phyloP scores from a whole-genome alignment of 2,888 invertebrate species.

The Choristoneura rosaceana region DNA sequence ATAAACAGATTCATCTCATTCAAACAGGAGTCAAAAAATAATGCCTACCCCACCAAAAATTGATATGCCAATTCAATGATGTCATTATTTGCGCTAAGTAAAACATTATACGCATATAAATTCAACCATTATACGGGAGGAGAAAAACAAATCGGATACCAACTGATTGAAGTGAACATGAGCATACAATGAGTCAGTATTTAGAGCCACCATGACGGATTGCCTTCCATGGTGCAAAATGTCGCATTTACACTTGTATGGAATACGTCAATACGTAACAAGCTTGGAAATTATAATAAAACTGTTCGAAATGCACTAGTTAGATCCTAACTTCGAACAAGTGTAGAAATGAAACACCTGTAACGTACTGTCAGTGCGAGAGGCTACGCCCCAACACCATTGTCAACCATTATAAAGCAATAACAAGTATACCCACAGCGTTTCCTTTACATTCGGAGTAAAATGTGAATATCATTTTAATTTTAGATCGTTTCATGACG shows the following conservation, averaged over 20 bases:
- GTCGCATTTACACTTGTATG: conserved; percentile 13
- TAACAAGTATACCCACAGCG: conserved; percentile 33
- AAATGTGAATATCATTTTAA: conserved; percentile 55
- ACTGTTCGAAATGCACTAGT: not conserved
- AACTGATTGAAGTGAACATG: conserved; percentile 1
- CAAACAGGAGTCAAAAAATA: not conserved
- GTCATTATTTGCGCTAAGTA: conserved; percentile 8
- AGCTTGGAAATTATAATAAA: not conserved
- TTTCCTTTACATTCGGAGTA: conserved; percentile 47
- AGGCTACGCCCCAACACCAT: conserved; percentile 14
- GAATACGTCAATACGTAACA: conserved; percentile 7
- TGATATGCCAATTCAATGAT: not conserved
- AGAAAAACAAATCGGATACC: conserved; percentile 8
- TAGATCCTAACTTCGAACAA: conserved; percentile 17
- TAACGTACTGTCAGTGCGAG: conserved; percentile 8
- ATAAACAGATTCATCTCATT: not conserved
- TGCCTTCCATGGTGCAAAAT: conserved; percentile 16
- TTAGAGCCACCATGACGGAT: conserved; percentile 1
- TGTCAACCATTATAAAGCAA: conserved; percentile 10
- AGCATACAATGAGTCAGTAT: conserved; percentile 16
- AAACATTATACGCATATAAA: not conserved
- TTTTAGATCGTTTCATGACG: conserved; percentile 65
- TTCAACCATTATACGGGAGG: not conserved
- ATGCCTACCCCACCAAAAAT: conserved; percentile 1
- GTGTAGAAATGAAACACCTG: conserved; percentile 25